Percentiles rank a stretch among this genome's conserved stretches.
phyloP scores from a whole-genome alignment of 2,888 invertebrate species.

The Lycaena phlaeas region DNA sequence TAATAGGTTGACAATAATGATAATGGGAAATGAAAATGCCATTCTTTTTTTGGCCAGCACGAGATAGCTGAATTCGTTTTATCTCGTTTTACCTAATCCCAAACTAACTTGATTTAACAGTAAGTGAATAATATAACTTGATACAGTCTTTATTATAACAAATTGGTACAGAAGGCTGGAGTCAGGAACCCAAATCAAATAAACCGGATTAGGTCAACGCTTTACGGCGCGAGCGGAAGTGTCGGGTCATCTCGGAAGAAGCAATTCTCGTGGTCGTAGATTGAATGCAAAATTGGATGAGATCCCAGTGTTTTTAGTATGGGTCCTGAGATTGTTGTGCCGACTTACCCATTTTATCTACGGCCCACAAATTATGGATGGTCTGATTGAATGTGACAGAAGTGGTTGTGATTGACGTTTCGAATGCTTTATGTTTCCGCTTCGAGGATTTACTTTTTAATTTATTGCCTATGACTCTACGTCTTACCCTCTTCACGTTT shows the following conservation, averaged over 20 bases:
- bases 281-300: slow-evolving; percentile 73
- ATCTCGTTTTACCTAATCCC: no score
- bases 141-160: slow-evolving; percentile 22
- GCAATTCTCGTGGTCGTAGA: slow-evolving; percentile 69
- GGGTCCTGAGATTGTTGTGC: slow-evolving; percentile 49
- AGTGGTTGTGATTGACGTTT: slow-evolving; percentile 55
- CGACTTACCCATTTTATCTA: slow-evolving; percentile 53
- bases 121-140: neutral
- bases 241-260: slow-evolving; percentile 68
- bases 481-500: no score
- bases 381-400: slow-evolving; percentile 69
- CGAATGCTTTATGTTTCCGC: slow-evolving; percentile 25
- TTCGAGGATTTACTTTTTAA: neutral
- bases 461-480: neutral
- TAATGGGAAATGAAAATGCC: no score
- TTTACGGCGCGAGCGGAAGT: slow-evolving; percentile 61
- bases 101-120: neutral
- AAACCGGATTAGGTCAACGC: slow-evolving; percentile 70
- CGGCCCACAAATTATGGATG: slow-evolving; percentile 48
- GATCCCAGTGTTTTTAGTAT: slow-evolving; percentile 65
- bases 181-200: slow-evolving; percentile 65
- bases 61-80: no score
- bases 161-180: slow-evolving; percentile 55
- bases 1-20: no score
- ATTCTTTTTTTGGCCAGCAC: no score